Conservation (phyloP, 2,888 invertebrate species). For the Drosophila villosipedis region DNA sequence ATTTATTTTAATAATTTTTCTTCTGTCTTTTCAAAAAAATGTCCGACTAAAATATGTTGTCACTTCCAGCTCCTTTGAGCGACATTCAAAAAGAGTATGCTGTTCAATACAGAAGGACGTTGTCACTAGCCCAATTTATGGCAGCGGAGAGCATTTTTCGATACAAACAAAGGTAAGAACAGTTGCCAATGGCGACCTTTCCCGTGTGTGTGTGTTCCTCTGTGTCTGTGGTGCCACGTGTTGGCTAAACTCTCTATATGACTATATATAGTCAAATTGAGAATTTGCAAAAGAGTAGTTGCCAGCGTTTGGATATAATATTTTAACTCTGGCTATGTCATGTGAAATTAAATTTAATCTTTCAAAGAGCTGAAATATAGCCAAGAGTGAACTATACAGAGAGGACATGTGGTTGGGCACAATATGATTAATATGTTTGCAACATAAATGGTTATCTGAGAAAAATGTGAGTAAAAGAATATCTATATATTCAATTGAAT, state of each 20-base stretch:
- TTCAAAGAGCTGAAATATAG: background rate
- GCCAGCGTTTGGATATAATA: conserved; percentile 6
- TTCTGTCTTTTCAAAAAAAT: background rate
- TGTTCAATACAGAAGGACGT: conserved; percentile 32
- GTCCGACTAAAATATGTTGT: conserved; percentile 31
- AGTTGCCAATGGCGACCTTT: conserved; percentile 26
- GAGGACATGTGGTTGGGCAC: no score
- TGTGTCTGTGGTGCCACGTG: background rate
- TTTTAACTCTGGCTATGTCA: background rate
- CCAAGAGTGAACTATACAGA: no score
- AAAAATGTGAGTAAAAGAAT: no score
- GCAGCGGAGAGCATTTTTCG: conserved; percentile 17
- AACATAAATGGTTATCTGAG: no score
- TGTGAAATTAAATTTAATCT: conserved; percentile 14
- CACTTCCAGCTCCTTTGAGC: conserved; percentile 44
- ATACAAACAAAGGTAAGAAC: conserved; percentile 21
- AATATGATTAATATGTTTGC: no score
- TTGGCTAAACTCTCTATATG: background rate
- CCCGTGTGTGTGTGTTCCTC: background rate
- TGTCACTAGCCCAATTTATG: conserved; percentile 41
- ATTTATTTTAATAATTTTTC: background rate
- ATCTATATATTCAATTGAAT: no score
- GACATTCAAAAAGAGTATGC: conserved; percentile 22
- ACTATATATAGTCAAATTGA: conserved; percentile 3
- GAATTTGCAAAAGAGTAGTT: background rate